A percentile compares a stretch with the other conserved stretches of the same genome.
Evolutionary conservation across 2,888 invertebrate genomes (phyloP).

Genomic region (Ypsolopha scabrella): DNA sequence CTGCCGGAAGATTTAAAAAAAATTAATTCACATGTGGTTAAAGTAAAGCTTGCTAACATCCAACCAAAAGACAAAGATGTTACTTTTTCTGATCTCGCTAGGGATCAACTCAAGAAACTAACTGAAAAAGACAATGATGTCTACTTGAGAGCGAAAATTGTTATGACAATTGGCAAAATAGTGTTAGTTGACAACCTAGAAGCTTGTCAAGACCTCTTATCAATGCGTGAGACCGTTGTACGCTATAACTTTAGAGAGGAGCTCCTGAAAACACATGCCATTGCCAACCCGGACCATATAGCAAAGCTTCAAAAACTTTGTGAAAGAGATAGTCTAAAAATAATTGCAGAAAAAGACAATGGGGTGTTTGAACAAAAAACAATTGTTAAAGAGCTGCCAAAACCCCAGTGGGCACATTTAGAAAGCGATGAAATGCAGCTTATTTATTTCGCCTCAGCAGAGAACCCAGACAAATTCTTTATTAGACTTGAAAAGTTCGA

Average conservation of each 20-base stretch:
- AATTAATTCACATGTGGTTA: slow-evolving; percentile 50
- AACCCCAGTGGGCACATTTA: slow-evolving; percentile 60
- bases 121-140: slow-evolving; percentile 36
- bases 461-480: slow-evolving; percentile 58
- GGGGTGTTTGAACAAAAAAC: slow-evolving; percentile 14
- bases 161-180: slow-evolving; percentile 69
- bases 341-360: slow-evolving; percentile 15
- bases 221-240: slow-evolving; percentile 58
- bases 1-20: slow-evolving; percentile 61
- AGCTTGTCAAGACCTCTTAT: slow-evolving; percentile 62
- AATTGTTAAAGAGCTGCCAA: slow-evolving; percentile 15
- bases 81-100: slow-evolving; percentile 42
- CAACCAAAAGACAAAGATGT: slow-evolving; percentile 50
- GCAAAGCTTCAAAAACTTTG: slow-evolving; percentile 55
- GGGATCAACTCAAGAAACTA: slow-evolving; percentile 28
- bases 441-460: slow-evolving; percentile 52
- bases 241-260: slow-evolving; percentile 65
- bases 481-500: slow-evolving; percentile 58
- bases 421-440: slow-evolving; percentile 37
- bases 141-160: slow-evolving; percentile 57
- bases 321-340: slow-evolving; percentile 25
- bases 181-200: slow-evolving; percentile 76
- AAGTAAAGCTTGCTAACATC: slow-evolving; percentile 41
- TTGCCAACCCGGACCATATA: slow-evolving; percentile 58
- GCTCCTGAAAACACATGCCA: slow-evolving; percentile 50